These are phyloP conservation scores for Sarcophaga subvicina DNA, from an alignment of 2,888 invertebrate genomes.

Conservation along the genomic window DNA sequence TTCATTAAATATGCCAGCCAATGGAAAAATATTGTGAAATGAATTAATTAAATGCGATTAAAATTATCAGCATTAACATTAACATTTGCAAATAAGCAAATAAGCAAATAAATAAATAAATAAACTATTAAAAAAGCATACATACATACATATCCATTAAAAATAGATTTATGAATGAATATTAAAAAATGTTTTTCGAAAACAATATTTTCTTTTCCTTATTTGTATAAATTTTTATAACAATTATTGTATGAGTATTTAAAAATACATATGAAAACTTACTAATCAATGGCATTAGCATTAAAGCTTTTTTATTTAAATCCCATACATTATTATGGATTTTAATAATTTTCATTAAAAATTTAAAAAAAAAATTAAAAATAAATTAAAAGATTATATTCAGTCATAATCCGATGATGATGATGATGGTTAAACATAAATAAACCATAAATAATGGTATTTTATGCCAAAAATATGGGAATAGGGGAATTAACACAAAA, in stretches of 20 bases:
- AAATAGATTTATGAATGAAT: slow-evolving; percentile 29
- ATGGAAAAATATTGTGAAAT: too few relatives aligned
- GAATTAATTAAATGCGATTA: too few relatives aligned
- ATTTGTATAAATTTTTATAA: slow-evolving; percentile 21
- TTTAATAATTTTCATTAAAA: too few relatives aligned
- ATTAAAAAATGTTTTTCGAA: slow-evolving; percentile 24
- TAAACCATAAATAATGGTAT: slow-evolving; percentile 9
- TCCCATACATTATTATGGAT: neutral
- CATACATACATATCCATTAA: slow-evolving; percentile 7
- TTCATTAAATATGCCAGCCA: too few relatives aligned
- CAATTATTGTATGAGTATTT: neutral
- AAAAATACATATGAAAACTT: neutral
- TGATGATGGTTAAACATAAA: slow-evolving; percentile 18
- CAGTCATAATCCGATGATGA: neutral
- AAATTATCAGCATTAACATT: too few relatives aligned
- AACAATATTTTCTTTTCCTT: neutral
- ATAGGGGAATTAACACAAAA: neutral
- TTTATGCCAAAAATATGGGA: slow-evolving; percentile 25
- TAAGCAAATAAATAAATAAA: neutral
- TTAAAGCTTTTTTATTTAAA: slow-evolving; percentile 34
- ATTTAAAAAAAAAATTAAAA: too few relatives aligned
- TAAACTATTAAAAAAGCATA: neutral
- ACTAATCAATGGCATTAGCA: slow-evolving; percentile 19
- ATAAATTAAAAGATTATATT: too few relatives aligned
- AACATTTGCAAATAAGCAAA: too few relatives aligned